phyloP scores from a whole-genome alignment of 2,888 invertebrate species.

The Amblyteles armatorius region DNA sequence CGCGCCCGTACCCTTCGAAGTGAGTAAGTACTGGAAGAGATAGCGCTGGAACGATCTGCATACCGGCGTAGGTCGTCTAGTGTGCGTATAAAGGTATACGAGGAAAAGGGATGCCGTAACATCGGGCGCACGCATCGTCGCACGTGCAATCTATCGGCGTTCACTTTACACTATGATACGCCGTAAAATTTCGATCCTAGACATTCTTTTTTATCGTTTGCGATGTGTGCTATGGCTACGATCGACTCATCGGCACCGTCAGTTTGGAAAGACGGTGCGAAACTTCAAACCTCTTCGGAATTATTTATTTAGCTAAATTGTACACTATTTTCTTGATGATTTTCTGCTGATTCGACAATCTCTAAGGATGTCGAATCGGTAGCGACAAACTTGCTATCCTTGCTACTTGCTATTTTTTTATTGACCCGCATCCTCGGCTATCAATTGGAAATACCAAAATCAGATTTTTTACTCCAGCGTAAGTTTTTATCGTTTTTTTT shows the following conservation, averaged over 20 bases:
- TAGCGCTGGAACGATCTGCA: conserved; percentile 40
- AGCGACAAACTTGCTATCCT: no score
- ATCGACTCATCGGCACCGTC: no score
- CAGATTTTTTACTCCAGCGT: background rate
- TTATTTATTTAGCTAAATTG: no score
- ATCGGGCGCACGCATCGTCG: conserved; percentile 23
- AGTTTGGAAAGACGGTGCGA: no score
- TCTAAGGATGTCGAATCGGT: no score
- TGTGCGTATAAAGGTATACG: background rate
- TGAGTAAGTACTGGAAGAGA: conserved; percentile 63
- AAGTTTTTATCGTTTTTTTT: background rate
- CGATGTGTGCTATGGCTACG: no score
- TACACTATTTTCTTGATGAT: no score
- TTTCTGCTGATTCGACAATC: no score
- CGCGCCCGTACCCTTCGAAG: conserved; percentile 40
- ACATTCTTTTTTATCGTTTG: background rate
- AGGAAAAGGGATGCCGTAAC: conserved; percentile 37
- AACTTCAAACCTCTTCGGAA: no score
- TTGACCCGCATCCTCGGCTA: no score
- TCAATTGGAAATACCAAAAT: no score
- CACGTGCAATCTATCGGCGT: conserved; percentile 33
- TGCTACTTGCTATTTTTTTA: no score
- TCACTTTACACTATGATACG: conserved; percentile 32
- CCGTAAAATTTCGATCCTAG: background rate
- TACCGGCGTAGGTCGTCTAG: conserved; percentile 8